phyloP scores from a whole-genome alignment of 1,140 invertebrate species.

The Gonioctena quinquepunctata region DNA sequence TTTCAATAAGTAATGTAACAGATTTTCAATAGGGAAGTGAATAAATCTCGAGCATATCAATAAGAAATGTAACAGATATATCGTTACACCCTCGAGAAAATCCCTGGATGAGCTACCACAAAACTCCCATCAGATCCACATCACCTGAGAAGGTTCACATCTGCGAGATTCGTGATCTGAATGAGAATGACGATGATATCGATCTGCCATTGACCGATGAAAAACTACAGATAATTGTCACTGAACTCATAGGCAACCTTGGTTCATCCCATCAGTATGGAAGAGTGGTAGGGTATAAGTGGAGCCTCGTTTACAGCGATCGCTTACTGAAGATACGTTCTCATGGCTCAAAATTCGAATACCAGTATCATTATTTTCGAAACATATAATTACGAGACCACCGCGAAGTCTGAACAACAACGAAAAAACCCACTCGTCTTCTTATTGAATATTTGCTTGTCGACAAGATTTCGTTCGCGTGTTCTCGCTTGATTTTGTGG shows the following conservation, averaged over 20 bases:
- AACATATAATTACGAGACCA: constrained; percentile 50
- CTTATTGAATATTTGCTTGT: not conserved
- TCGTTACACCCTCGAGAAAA: too few relatives aligned
- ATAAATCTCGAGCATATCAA: too few relatives aligned
- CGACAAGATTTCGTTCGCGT: constrained; percentile 20
- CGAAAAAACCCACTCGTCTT: constrained; percentile 2
- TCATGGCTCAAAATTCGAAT: constrained; percentile 50
- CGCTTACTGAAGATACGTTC: constrained; percentile 48
- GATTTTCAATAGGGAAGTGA: too few relatives aligned
- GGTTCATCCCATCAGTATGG: not conserved
- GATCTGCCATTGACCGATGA: too few relatives aligned
- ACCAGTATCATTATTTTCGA: constrained; percentile 49
- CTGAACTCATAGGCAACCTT: not conserved
- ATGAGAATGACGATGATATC: too few relatives aligned
- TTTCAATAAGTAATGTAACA: too few relatives aligned
- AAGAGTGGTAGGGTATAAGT: constrained; percentile 26
- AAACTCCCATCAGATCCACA: too few relatives aligned
- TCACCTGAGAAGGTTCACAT: too few relatives aligned
- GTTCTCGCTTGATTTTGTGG: constrained; percentile 13
- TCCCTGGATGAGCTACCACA: too few relatives aligned
- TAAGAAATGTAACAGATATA: too few relatives aligned
- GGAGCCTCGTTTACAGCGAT: constrained; percentile 43
- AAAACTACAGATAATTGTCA: not conserved
- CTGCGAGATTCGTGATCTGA: too few relatives aligned
- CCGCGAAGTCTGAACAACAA: constrained; percentile 41